Percentiles rank a stretch among this genome's conserved stretches.
Conservation (phyloP, 2,888 invertebrate genomes). For the Lasioglossum malachurum region DNA sequence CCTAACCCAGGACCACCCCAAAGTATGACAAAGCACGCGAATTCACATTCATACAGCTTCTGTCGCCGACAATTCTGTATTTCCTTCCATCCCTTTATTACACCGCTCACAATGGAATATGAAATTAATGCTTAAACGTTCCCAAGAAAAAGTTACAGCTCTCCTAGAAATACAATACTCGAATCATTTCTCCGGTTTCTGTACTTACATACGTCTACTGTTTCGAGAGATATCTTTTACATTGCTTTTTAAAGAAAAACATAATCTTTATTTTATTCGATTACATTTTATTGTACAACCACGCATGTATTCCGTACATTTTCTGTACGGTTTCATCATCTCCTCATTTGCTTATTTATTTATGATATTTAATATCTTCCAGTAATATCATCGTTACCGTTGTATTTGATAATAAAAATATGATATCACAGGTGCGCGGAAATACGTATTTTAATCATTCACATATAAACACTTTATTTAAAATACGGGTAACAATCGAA, state of each 20-base stretch:
- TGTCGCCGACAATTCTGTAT: slow-evolving; percentile 4
- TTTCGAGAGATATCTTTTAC: neutral
- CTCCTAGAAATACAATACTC: neutral
- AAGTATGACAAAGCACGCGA: neutral
- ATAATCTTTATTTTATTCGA: neutral
- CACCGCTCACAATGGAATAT: neutral
- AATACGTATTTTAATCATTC: neutral
- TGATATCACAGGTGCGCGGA: neutral
- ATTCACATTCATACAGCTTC: neutral
- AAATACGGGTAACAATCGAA: neutral
- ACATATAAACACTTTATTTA: neutral
- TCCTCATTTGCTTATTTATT: too few species aligned
- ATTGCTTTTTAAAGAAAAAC: neutral
- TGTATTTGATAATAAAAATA: neutral
- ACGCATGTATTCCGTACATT: neutral
- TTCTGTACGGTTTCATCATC: too few species aligned
- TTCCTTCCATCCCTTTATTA: neutral
- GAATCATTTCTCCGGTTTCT: neutral
- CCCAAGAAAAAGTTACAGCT: neutral
- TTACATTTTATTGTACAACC: neutral
- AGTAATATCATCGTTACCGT: neutral
- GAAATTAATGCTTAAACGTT: neutral
- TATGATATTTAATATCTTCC: neutral
- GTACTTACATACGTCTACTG: neutral
- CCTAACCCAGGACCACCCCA: neutral